Evolutionary conservation across 92 coral and sea anemone genomes (phyloP), one percentile per base, ranked within the genome.

Genomic region (Porites rus): DNA sequence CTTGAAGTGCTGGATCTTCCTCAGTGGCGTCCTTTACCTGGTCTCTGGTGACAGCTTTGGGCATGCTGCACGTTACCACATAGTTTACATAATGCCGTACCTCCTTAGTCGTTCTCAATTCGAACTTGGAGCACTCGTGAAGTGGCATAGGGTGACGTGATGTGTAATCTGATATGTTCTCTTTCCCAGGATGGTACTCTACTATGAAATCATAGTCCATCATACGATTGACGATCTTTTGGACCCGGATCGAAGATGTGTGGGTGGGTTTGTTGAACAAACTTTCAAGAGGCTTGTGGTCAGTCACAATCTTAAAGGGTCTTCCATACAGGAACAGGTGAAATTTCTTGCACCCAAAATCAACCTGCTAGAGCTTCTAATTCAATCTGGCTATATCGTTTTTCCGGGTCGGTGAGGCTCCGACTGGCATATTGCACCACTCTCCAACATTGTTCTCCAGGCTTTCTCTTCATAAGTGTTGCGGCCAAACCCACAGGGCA

Each of bases 401-500:
- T 70, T 17, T 82, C 79, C 4, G 76, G 9, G 14, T 70, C 79
- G 3, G 87, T 52, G 10, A 73, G 56, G 18, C 51, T 7, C 10
- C 88, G 71, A 19, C 88, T 74, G 1, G 88, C 88, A 20, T 84
- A 84, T 31, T 84, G 80, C 38, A 80, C 76, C 10, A 66, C 85
- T 28, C 20, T 25, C 38, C 76, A 80, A 2, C 6, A 1, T n/a
- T 46, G 8, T 4, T 80, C 73, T 31, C 62, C 58, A 1, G 72
- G 19, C 20, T 18, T 79, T 24, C 74, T n/a, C 51, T 80, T 86
- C 0, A 20, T 51, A 14, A 87, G 58, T 6, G 84, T 82, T 19
- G 92, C 88, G 2, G 80, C 61, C 28, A 87, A 51, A 43, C 86
- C 80, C 70, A 78, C 52, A 8, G 85, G 90, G 22, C 85, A 77